A percentile compares a stretch with the other conserved stretches of the same genome.
Evolutionary conservation across 1,140 invertebrate genomes (phyloP).

Genomic region (Lasioglossum baleicum): DNA sequence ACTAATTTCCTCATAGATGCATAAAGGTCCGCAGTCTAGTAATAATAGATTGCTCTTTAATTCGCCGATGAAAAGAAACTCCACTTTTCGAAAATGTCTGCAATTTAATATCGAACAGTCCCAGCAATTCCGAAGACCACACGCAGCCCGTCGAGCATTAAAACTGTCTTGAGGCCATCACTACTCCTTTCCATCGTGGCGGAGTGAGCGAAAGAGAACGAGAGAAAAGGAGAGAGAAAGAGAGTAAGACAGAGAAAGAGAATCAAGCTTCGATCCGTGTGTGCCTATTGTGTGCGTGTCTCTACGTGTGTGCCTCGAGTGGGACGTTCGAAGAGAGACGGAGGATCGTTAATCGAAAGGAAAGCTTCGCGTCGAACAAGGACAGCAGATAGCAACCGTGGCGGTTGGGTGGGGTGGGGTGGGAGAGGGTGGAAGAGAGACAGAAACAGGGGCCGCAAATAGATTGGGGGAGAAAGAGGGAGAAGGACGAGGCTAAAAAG

Average conservation of each 20-base stretch:
- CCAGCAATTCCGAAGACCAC: background rate
- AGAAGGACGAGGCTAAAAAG: background rate
- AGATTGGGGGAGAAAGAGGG: constrained; percentile 22
- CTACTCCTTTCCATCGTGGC: background rate
- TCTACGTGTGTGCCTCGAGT: background rate
- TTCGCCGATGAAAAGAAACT: too few species aligned
- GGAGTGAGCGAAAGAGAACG: background rate
- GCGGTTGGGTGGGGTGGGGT: too few species aligned
- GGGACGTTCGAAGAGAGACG: too few species aligned
- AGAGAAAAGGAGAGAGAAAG: background rate
- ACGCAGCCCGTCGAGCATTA: background rate
- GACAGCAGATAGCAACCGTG: too few species aligned
- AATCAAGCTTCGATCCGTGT: background rate
- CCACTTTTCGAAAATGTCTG: too few species aligned
- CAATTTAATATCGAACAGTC: too few species aligned
- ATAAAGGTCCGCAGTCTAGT: too few species aligned
- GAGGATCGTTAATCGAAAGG: too few species aligned
- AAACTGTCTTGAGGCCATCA: background rate
- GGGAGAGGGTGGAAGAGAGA: background rate
- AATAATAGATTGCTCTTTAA: too few species aligned
- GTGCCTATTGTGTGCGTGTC: background rate
- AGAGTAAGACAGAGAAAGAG: background rate
- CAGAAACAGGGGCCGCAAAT: background rate
- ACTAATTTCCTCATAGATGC: too few species aligned
- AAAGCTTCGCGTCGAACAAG: too few species aligned